phyloP scores from a whole-genome alignment of 2,888 invertebrate species.

The Melikaiella ostensackeni region DNA sequence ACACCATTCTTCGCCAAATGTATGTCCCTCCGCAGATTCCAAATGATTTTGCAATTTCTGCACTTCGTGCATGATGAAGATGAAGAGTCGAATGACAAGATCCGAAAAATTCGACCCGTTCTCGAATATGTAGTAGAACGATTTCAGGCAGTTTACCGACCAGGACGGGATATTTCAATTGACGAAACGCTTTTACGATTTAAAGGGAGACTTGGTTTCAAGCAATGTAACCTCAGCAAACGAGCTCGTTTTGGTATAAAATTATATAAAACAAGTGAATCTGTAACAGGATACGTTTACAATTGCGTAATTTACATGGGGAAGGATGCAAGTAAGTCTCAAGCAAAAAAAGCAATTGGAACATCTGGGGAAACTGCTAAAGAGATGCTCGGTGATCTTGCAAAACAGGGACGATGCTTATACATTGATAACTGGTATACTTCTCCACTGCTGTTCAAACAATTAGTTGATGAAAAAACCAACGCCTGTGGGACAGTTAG shows the following conservation, averaged over 20 bases:
- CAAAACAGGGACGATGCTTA: too few species aligned
- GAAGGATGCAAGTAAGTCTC: not conserved
- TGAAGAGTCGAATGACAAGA: conserved; percentile 4
- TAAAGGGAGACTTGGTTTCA: conserved; percentile 25
- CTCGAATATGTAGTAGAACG: conserved; percentile 29
- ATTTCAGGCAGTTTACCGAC: conserved; percentile 29
- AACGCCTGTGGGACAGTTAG: not conserved
- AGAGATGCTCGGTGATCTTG: too few species aligned
- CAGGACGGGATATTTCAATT: conserved; percentile 5
- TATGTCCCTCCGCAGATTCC: conserved; percentile 42
- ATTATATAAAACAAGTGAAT: conserved; percentile 15
- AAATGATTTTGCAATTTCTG: conserved; percentile 40
- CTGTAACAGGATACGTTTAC: too few species aligned
- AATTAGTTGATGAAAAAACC: too few species aligned
- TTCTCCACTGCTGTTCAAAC: too few species aligned
- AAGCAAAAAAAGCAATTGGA: too few species aligned
- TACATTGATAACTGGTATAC: too few species aligned
- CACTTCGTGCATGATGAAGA: conserved; percentile 38
- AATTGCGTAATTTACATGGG: too few species aligned
- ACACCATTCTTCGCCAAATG: conserved; percentile 46
- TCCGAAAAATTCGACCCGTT: not conserved
- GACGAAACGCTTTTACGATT: conserved; percentile 8
- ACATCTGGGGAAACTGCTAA: too few species aligned
- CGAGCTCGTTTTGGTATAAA: conserved; percentile 21
- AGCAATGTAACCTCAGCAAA: conserved; percentile 14